Evolutionary conservation across 1,140 invertebrate species (phyloP), one percentile per base, ranked within the genome.

Genomic region (Drosophila navojoa): DNA sequence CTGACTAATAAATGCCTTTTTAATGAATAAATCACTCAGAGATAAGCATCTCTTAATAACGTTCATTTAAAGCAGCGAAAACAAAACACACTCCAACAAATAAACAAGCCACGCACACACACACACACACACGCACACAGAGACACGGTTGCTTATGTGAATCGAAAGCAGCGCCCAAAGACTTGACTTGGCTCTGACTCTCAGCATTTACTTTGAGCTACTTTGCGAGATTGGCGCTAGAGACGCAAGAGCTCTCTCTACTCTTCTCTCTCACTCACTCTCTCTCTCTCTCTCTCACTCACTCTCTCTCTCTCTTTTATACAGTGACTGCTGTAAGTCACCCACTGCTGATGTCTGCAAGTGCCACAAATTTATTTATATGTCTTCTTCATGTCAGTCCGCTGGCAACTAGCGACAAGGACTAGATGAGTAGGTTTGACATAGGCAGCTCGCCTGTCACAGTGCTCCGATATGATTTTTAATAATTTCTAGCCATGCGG

Each of bases 1-100:
- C 77, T 79, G 71, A 79, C 77, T 90, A 89, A 90, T 90, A 90
- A 90, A 90, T 91, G 84, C 75, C 77, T 81, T 90, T 89, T 90
- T 90, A 91, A 89, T 89, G 89, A 89, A 90, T 90, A 90, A 90
- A 90, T 90, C 87, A 90, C 87, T 91, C 84, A 71, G 75, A 76
- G 87, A 90, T 90, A 90, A 90, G 69, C 78, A 90, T 90, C 85
- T 85, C 69, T 90, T 89, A 89, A 89, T 89, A 89, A 89, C 85
- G 80, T 90, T 89, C 84, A 89, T 90, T 89, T 90, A 90, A 84
- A 84, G 84, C 79, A 80, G 74, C 73, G 80, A 84, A 90, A 89
- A 89, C 82, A 89, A 90, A 89, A 84, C 70, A 79, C 67, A 82
- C 49, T 58, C 70, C 58, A 50, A 62, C 60, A 68, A 71, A 67